phyloP scores from a whole-genome alignment of 2,888 invertebrate species.

The Caenorhabditis angaria region DNA sequence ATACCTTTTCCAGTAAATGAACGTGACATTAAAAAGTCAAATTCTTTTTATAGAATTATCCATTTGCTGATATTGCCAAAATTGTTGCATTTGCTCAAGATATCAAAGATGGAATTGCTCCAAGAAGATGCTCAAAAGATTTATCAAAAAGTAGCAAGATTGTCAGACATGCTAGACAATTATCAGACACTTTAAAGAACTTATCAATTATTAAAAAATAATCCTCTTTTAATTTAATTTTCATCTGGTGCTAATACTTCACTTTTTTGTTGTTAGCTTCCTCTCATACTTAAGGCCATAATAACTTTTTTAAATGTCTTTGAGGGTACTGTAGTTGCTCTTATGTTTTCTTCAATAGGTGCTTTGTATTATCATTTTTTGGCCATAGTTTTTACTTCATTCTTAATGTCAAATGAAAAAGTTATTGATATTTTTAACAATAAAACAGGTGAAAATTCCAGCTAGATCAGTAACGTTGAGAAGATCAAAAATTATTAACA shows the following conservation, averaged over 20 bases:
- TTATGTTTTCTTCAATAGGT: neutral
- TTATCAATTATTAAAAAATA: constrained; percentile 35
- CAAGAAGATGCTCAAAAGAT: constrained; percentile 11
- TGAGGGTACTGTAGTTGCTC: neutral
- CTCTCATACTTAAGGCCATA: neutral
- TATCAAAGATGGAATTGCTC: constrained; percentile 49
- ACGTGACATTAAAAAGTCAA: neutral
- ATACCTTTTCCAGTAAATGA: neutral
- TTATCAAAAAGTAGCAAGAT: constrained; percentile 30
- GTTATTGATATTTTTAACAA: too few species aligned
- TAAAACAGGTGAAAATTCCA: too few species aligned
- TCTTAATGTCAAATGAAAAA: too few species aligned
- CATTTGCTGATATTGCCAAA: constrained; percentile 56
- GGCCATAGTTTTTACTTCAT: too few species aligned
- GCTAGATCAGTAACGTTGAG: too few species aligned
- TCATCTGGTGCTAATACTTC: neutral
- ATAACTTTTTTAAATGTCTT: neutral
- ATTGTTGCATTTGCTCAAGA: constrained; percentile 58
- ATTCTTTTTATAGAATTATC: constrained; percentile 60
- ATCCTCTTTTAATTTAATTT: neutral
- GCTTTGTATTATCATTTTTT: neutral
- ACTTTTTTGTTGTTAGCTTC: neutral
- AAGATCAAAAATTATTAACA: too few species aligned
- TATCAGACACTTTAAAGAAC: constrained; percentile 41
- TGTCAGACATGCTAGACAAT: constrained; percentile 34